These are phyloP conservation scores for Patella pellucida DNA, from an alignment of 2,888 invertebrate species.

Conservation along the genomic window DNA sequence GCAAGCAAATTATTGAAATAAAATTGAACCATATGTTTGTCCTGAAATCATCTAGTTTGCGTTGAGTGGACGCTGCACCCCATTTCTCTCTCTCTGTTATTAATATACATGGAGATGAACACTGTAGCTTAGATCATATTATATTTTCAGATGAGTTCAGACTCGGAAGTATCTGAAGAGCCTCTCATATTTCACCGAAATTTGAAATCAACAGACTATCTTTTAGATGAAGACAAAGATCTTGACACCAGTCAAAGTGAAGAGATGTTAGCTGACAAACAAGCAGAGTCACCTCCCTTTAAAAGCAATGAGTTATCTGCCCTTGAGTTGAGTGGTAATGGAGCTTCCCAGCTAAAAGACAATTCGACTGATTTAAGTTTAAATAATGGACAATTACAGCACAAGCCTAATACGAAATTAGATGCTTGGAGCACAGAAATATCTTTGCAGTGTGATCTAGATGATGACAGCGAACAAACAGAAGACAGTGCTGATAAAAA, in stretches of 20 bases:
- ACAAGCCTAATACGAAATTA: neutral
- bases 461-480: neutral
- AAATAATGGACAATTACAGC: neutral
- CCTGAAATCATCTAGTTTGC: too few relatives aligned
- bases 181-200: conserved; percentile 60
- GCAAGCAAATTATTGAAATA: too few relatives aligned
- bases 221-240: conserved; percentile 60
- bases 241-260: conserved; percentile 57
- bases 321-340: conserved; percentile 19
- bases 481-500: conserved; percentile 12
- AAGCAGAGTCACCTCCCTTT: conserved; percentile 12
- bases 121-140: too few relatives aligned
- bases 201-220: conserved; percentile 40
- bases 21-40: too few relatives aligned
- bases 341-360: conserved; percentile 15
- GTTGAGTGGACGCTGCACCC: too few relatives aligned
- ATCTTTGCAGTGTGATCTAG: neutral
- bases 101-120: too few relatives aligned
- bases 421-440: neutral
- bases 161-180: conserved; percentile 50
- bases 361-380: neutral
- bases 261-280: conserved; percentile 34
- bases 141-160: conserved; percentile 49
- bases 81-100: neutral
- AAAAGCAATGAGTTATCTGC: conserved; percentile 12